Base-by-base conservation (phyloP, 2,113 vertebrate genomes). In the Oreotrochilus melanogaster region DNA sequence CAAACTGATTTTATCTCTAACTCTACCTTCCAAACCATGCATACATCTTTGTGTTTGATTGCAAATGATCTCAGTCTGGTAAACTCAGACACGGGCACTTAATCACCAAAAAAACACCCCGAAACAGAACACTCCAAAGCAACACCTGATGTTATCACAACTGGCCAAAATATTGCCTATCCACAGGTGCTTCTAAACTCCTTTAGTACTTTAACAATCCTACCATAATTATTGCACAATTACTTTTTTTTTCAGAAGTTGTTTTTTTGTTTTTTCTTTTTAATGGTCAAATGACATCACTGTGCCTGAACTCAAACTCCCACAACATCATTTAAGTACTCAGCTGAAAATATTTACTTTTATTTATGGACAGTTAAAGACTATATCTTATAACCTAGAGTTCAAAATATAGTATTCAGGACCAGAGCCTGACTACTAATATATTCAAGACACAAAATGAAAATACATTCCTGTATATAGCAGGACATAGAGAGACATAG, bases 1-100 rank as follows among this genome's bases (percentile, higher is more conserved):
- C 73, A 91, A 95, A 43, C 31, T 61, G 73, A 95, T 95, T 92
- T 91, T 87, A 85, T 95, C 94, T 82, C 61, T 30, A 62, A 3
- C 42, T 88, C 39, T 62, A 85, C 66, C 70, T 95, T 91, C 78
- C 58, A 85, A 91, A 53, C 8, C 37, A 27, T 4, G 7, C 42
- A 48, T 37, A 33, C 37, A 31, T 48, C 48, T 42, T 28, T 45
- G 58, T 9, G 13, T 31, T 72, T 53, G 67, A 35, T 67, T 79
- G 21, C 78, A 89, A 85, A 87, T 61, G 53, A 87, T 35, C 80
- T 95, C 89, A 61, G 56, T 48, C 57, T 87, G 57, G 27, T 65
- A 88, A 80, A 14, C 23, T 78, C 61, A 48, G 10, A 16, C 24
- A 78, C 18, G 82, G 19, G 23, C n/a, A 47, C 10, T 61, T 62